phyloP scores from a whole-genome alignment of 2,797 vertebrate species.

The Onychomys leucogaster region DNA sequence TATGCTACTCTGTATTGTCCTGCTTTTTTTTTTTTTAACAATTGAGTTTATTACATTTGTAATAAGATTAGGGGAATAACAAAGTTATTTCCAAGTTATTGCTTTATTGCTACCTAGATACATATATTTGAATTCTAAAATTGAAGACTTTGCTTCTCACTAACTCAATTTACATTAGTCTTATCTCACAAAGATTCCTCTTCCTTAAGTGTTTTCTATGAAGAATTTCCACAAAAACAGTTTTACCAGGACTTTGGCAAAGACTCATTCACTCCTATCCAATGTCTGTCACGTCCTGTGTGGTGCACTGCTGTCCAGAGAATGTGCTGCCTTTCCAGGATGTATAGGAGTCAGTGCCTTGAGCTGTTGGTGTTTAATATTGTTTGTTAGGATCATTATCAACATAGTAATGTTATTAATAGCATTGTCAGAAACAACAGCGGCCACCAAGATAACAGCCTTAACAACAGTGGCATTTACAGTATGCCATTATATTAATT shows the following conservation, averaged over 20 bases:
- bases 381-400: conserved; percentile 80
- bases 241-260: conserved; percentile 49
- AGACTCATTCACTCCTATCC: conserved; percentile 46
- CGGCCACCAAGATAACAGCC: conserved; percentile 77
- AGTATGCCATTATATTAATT: conserved; percentile 83
- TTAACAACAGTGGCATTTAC: conserved; percentile 79
- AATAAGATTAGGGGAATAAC: conserved; percentile 63
- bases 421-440: conserved; percentile 81
- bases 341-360: conserved; percentile 15
- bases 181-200: conserved; percentile 36
- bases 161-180: conserved; percentile 14
- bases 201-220: conserved; percentile 50
- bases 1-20: conserved; percentile 2
- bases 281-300: neutral
- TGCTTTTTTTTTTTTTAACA: neutral
- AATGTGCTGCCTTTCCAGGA: conserved; percentile 34
- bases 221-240: conserved; percentile 58
- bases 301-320: conserved; percentile 39
- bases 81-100: conserved; percentile 22
- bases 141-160: conserved; percentile 49
- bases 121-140: neutral
- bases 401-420: conserved; percentile 82
- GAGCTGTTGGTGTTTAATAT: conserved; percentile 74
- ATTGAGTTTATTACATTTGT: conserved; percentile 26
- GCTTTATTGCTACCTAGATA: neutral